Evolutionary conservation across 2,797 vertebrate genomes (phyloP), one percentile per base, ranked within the genome.

Genomic region (Microctenopoma steveboyesi): DNA sequence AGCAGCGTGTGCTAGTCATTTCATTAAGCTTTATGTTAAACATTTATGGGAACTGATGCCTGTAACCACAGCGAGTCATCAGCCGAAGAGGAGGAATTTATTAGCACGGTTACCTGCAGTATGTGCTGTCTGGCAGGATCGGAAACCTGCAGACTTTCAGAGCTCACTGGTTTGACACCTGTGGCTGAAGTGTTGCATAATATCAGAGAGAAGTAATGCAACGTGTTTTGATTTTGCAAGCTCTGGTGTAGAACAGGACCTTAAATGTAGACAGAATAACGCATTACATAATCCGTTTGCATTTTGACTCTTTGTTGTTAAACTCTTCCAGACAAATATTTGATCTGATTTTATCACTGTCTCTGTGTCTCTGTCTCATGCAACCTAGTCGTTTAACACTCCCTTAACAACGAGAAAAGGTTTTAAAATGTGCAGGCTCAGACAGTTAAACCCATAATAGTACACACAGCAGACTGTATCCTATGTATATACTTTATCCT

Each of bases 111-210:
- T 43, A 76, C 30, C 52, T 69, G 51, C 35, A 27, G 57, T 46
- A 61, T 59, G 30, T 53, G 43, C 13, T 51, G 74, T 74, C 43
- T 64, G 62, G 27, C 55, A 47, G 50, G 18, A 72, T 10, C 42
- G 39, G 69, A 84, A 77, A 79, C 61, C 76, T 8, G 60, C 18
- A 35, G 40, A 77, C 27, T 63, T 16, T 86, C 60, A 77, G n/a
- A 39, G 49, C 3, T 13, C 9, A 27, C 50, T 40, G 1, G 57
- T 66, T 56, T 73, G 71, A 57, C 74, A 76, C 40, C 47, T 69
- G 76, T 57, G 39, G 60, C 37, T 70, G 66, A 37, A 7, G 45
- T 52, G 47, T 81, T 79, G 57, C 27, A 13, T 28, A 76, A 73
- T 16, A 16, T 53, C 28, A 30, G 28, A 30, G 28, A 30, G 28